Evolutionary conservation across 1,140 invertebrate species (phyloP), one percentile per base, ranked within the genome.

Genomic region (Diprion similis): DNA sequence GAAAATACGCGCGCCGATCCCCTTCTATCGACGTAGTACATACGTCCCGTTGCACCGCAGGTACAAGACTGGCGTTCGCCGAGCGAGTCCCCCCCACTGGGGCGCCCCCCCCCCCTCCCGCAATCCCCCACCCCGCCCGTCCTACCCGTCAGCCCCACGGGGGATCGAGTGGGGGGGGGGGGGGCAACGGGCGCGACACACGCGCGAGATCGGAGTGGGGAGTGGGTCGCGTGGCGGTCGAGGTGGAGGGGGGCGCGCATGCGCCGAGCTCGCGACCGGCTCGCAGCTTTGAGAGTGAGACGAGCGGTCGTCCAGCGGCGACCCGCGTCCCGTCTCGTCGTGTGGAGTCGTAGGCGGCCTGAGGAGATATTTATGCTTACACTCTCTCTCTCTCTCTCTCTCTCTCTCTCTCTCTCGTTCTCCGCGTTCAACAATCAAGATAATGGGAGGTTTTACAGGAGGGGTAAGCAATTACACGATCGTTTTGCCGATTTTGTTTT

Each of bases 171-270:
- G 24, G 24, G 24, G 81, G 78, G 80, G 83, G 78, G 83, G 24
- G 81, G 78, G 80, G 83, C 81, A 82, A 79, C 81, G 78, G 78
- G 83, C 83, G 81, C 80, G 84, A 86, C 84, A 85, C 85, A 82
- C 85, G 81, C 82, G 78, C 78, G 46, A 10, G 66, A 13, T n/a
- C 19, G 24, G 71, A 75, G 82, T 80, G 83, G 84, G 86, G 82
- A 81, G 71, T 78, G 77, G 79, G 86, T 88, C 86, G 86, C 86
- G 86, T 88, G 86, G 86, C 86, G 76, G 78, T 75, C 75, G 37
- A 1, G 66, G 66, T 19, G 66, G 66, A 13, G 18, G 66, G 13
- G 18, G 17, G 66, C 66, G 66, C 66, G 37, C 66, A 19, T 17
- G 18, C 10, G 66, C 66, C 65, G 75, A 77, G 73, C 77, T 68